These are phyloP conservation scores for Coregonus suidteri DNA, from an alignment of 2,797 vertebrate species.

Conservation along the genomic window DNA sequence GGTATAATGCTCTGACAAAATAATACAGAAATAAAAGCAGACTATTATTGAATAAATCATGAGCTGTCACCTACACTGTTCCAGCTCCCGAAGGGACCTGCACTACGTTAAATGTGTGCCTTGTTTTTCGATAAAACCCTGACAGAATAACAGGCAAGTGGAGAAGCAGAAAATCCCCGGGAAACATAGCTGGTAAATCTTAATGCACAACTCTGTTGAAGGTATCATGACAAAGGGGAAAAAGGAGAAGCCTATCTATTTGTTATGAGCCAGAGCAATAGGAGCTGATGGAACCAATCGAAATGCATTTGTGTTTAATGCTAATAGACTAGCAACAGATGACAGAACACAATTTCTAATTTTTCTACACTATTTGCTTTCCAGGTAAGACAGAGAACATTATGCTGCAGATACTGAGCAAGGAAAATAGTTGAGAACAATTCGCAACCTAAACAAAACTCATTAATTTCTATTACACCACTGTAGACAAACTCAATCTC, in stretches of 20 bases:
- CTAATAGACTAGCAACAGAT: conserved; percentile 60
- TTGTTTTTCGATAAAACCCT: conserved; percentile 44
- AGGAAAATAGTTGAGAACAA: conserved; percentile 40
- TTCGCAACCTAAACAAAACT: background rate
- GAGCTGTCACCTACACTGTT: conserved; percentile 40
- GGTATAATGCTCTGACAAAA: conserved; percentile 41
- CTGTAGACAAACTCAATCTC: background rate
- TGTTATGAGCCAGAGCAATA: conserved; percentile 58
- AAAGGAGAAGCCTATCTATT: conserved; percentile 44
- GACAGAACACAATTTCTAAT: conserved; percentile 55
- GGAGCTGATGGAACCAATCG: conserved; percentile 61
- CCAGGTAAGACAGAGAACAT: conserved; percentile 54
- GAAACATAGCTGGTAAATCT: conserved; percentile 54
- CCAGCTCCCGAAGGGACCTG: conserved; percentile 28
- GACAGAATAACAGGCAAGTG: conserved; percentile 44
- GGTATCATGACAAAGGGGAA: conserved; percentile 38
- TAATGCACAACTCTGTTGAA: conserved; percentile 44
- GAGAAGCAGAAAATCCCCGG: conserved; percentile 48
- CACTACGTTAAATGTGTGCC: conserved; percentile 30
- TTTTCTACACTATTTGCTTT: conserved; percentile 51
- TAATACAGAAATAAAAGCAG: conserved; percentile 46
- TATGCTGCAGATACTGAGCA: conserved; percentile 33
- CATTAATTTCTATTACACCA: conserved; percentile 1
- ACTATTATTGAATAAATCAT: conserved; percentile 56
- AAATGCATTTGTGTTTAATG: conserved; percentile 64